Evolutionary conservation across 2,888 invertebrate genomes (phyloP).

Genomic region (Vanessa cardui): DNA sequence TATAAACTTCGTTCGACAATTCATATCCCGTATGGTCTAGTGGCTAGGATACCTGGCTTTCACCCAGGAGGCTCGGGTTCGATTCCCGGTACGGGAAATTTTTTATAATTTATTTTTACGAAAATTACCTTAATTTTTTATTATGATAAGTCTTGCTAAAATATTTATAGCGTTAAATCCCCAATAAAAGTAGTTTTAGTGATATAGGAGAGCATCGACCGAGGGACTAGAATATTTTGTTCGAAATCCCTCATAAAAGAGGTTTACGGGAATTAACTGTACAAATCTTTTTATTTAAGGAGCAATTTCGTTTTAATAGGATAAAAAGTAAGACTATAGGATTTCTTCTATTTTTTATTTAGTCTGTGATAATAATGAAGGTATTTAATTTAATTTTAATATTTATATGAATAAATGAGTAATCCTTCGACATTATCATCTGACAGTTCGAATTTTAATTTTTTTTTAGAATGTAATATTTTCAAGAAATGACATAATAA

Average conservation of each 20-base stretch:
- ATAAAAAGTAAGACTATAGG: background rate
- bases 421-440: too few relatives aligned
- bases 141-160: background rate
- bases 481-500: too few relatives aligned
- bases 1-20: too few relatives aligned
- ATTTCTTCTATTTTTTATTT: background rate
- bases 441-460: too few relatives aligned
- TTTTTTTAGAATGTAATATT: too few relatives aligned
- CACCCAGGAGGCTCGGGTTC: conserved; percentile 89
- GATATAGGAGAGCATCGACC: background rate
- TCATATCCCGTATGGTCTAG: conserved; percentile 84
- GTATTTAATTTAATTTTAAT: background rate
- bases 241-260: conserved; percentile 13
- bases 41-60: conserved; percentile 88
- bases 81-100: conserved; percentile 87
- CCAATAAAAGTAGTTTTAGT: background rate
- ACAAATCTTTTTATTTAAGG: conserved; percentile 13
- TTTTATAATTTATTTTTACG: too few relatives aligned
- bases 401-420: too few relatives aligned
- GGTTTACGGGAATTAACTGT: conserved; percentile 16
- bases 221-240: background rate
- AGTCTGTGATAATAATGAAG: background rate
- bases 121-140: background rate
- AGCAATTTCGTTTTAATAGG: background rate
- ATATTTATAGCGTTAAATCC: too few relatives aligned